Percentiles rank a stretch among this genome's conserved stretches.
phyloP scores from a whole-genome alignment of 37 sponge, comb jelly and placozoan species.

The Eunapius fragilis region DNA sequence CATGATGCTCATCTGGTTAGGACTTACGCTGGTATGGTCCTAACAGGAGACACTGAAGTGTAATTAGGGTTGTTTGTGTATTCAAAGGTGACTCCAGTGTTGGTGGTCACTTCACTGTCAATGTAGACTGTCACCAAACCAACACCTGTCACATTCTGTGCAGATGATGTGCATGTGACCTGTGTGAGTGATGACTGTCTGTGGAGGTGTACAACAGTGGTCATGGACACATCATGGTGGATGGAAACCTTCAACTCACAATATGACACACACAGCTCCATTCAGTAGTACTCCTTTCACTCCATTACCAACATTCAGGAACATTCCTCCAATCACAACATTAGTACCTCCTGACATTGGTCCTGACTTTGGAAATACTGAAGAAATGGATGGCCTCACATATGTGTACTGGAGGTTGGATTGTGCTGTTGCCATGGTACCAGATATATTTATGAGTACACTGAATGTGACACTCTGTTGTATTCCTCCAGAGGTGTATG shows the following conservation, averaged over 20 bases:
- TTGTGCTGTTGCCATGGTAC: neutral
- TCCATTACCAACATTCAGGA: slow-evolving; percentile 64
- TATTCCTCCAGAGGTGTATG: neutral
- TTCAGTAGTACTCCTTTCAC: slow-evolving; percentile 30
- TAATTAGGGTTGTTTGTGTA: slow-evolving; percentile 43
- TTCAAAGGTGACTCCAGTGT: slow-evolving; percentile 23
- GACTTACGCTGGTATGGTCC: slow-evolving; percentile 51
- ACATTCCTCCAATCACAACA: slow-evolving; percentile 53
- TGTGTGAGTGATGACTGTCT: neutral
- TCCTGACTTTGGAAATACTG: slow-evolving; percentile 67
- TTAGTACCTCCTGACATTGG: slow-evolving; percentile 75
- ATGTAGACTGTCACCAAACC: slow-evolving; percentile 21
- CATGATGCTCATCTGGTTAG: neutral
- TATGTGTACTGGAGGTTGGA: slow-evolving; percentile 4
- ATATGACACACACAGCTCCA: slow-evolving; percentile 1
- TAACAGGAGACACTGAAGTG: slow-evolving; percentile 18
- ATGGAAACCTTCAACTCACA: slow-evolving; percentile 12
- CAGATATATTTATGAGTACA: neutral
- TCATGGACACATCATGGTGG: neutral
- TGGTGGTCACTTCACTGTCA: slow-evolving; percentile 9
- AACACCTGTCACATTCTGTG: slow-evolving; percentile 2
- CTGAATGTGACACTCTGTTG: too few species aligned
- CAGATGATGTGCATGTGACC: slow-evolving; percentile 20
- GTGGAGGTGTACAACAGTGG: neutral
- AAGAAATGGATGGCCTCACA: slow-evolving; percentile 20